These are phyloP conservation scores for Phyllotreta striolata DNA, from an alignment of 2,888 invertebrate genomes.

Conservation along the genomic window DNA sequence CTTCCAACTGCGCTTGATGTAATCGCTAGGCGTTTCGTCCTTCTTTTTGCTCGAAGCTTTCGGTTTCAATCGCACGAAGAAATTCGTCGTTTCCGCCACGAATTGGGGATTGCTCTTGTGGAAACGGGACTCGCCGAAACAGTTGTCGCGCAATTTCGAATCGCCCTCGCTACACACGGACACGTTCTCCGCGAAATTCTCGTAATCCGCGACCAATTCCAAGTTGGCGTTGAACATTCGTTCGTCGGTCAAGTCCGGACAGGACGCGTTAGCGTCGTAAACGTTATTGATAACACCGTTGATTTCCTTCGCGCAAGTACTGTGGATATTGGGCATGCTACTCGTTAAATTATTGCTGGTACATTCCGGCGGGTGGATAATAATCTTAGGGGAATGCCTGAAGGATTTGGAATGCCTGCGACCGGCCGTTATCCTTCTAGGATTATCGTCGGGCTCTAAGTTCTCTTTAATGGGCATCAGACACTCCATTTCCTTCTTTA, in stretches of 20 bases:
- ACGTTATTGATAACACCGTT: slow-evolving; percentile 46
- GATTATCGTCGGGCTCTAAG: slow-evolving; percentile 40
- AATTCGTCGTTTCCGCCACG: slow-evolving; percentile 36
- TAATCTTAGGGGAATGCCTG: slow-evolving; percentile 54
- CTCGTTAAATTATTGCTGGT: slow-evolving; percentile 49
- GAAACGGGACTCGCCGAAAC: slow-evolving; percentile 23
- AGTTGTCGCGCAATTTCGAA: slow-evolving; percentile 22
- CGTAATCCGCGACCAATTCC: slow-evolving; percentile 28
- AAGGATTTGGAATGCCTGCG: slow-evolving; percentile 55
- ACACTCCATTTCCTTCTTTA: slow-evolving; percentile 57
- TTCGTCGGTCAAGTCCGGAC: slow-evolving; percentile 53
- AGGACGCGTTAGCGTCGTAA: slow-evolving; percentile 52
- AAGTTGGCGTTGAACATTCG: slow-evolving; percentile 36
- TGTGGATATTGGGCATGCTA: slow-evolving; percentile 57
- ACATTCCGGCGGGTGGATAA: slow-evolving; percentile 54
- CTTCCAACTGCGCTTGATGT: slow-evolving; percentile 53
- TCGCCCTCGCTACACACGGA: slow-evolving; percentile 37
- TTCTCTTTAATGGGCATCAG: slow-evolving; percentile 53
- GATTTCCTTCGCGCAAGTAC: slow-evolving; percentile 31
- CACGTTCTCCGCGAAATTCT: slow-evolving; percentile 36
- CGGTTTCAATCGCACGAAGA: slow-evolving; percentile 31
- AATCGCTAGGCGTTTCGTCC: slow-evolving; percentile 51
- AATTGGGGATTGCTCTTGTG: slow-evolving; percentile 38
- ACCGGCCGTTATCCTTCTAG: slow-evolving; percentile 41
- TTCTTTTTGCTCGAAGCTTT: slow-evolving; percentile 36